Base-by-base conservation (phyloP, 1,140 invertebrate genomes). In the Patella vulgata region DNA sequence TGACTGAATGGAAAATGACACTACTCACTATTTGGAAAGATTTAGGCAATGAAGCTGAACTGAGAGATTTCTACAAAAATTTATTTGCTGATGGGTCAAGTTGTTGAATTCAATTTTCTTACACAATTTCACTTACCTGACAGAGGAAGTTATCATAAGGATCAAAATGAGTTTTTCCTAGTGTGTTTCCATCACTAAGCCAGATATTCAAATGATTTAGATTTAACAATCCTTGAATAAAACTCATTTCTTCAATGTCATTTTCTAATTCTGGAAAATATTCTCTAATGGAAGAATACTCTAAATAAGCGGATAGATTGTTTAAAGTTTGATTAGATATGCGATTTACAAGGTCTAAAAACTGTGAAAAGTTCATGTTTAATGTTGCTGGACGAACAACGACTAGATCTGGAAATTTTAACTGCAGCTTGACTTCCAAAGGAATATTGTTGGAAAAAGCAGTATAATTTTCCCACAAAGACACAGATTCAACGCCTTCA, bases 151-250 rank as follows among this genome's bases (percentile, higher is more conserved):
- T 82, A 59, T 82, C 80, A 72, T 73, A 82, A 25, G 75, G 75
- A 63, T 82, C 80, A 74, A 82, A 82, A 52, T 82, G 80, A 14
- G 78, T 43, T 67, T 77, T 81, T 61, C 80, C 80, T 4, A 82
- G 39, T 21, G 80, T 82, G 44, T 79, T 79, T 5, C 80, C 80
- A 75, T 81, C 78, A 75, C 80, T 82, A 2, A 82, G 66, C 80
- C 80, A 82, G 19, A 82, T 78, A 50, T 82, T 82, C 4, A 72
- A 51, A 56, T 79, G 77, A 30, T 71, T 60, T 43, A 72, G 54
- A 23, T 71, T 51, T 2, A 79, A 52, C 2, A 74, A 11, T 14
- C 67, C 59, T 59, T 59, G 56, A 19, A 79, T 54, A 58, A 82
- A 78, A 4, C 50, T 33, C 63, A 80, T 68, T 62, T 81, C 78